Evolutionary conservation across 2,113 vertebrate species (phyloP), one percentile per base, ranked within the genome.

Genomic region (Podarcis raffonei): DNA sequence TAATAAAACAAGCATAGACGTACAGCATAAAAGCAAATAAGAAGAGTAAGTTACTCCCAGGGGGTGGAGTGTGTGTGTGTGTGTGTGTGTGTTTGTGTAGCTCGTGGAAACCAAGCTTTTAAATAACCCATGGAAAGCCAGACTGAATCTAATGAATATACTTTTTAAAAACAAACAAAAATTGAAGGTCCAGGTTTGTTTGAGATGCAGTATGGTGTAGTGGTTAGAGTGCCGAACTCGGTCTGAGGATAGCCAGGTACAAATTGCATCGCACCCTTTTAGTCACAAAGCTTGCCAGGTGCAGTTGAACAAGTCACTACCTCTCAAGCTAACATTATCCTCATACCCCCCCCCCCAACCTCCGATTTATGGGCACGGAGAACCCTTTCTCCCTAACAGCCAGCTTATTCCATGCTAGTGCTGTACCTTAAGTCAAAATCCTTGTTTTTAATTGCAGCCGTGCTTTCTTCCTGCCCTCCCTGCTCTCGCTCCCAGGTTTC

Each of bases 401-500:
- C 37, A 30, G 30, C 48, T 79, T 48, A 32, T n/a, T 0, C 86
- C 22, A 85, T 69, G 22, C 16, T 23, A 18, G n/a, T 3, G 25
- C 6, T 27, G 35, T 25, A 32, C 53, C 68, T 65, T 42, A 5
- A 65, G 15, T 77, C 62, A 42, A 66, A 77, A 77, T 22, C 16
- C 27, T 65, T 53, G 25, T 5, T 86, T 77, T 86, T 62, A 32
- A 66, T 22, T 27, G 35, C 35, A 42, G 39, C 62, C 32, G 53
- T 32, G 23, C 59, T 84, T 72, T 53, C 7, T 12, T 30, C 23
- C 27, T 74, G 81, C 1, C 0, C 53, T 72, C 79, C 11, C 11
- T 65, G 76, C 89, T 69, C n/a, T n/a, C 15, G 1, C 35, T 88
- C 92, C 32, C 93, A 99, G 99, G 92, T 99, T 99, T 86, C 97